phyloP scores from a whole-genome alignment of 2,113 vertebrate species.

The Chionis minor region DNA sequence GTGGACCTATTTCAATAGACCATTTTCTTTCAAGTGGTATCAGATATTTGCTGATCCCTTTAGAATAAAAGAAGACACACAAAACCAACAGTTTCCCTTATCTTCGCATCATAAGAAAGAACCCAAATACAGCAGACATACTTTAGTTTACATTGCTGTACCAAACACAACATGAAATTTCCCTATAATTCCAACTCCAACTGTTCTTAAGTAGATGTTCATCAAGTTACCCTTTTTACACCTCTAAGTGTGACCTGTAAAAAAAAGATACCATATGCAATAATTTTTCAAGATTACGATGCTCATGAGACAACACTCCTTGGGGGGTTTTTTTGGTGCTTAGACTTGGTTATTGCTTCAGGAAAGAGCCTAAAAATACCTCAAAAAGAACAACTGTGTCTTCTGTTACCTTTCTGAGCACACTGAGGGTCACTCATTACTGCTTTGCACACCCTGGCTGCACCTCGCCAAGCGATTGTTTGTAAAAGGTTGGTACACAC shows the following conservation, averaged over 20 bases:
- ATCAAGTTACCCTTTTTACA: neutral
- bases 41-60: neutral
- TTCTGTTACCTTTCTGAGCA: neutral
- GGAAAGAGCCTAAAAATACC: neutral
- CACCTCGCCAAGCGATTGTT: neutral
- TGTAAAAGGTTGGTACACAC: neutral
- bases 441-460: neutral
- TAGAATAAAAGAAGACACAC: neutral
- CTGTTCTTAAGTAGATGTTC: neutral
- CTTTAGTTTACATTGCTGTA: neutral
- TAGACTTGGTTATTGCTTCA: neutral
- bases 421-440: neutral
- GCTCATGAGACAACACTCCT: neutral
- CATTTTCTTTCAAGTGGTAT: neutral
- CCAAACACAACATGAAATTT: neutral
- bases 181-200: neutral
- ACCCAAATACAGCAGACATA: neutral
- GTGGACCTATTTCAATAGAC: neutral
- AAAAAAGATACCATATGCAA: neutral
- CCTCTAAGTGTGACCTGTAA: neutral
- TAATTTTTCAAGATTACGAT: neutral
- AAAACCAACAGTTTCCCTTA: neutral
- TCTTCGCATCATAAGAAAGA: neutral
- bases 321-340: neutral
- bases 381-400: neutral